phyloP scores from a whole-genome alignment of 2,888 invertebrate species.

The Laspeyria flexula region DNA sequence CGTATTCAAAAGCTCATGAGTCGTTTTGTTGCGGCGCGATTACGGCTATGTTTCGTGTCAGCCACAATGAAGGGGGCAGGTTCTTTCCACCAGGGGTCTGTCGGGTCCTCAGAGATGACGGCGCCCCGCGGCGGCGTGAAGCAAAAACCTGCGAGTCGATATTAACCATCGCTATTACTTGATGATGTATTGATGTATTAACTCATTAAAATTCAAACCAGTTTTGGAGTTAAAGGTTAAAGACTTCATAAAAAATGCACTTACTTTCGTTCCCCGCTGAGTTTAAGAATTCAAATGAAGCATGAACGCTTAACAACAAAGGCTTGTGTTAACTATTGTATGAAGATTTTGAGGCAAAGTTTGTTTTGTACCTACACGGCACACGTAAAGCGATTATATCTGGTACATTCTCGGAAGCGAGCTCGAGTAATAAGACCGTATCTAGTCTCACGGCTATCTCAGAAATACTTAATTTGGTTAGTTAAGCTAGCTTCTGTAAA shows the following conservation, averaged over 20 bases:
- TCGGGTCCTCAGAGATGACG: slow-evolving; percentile 63
- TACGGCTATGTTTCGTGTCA: slow-evolving; percentile 59
- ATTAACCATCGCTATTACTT: slow-evolving; percentile 65
- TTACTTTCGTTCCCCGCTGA: slow-evolving; percentile 70
- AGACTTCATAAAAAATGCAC: slow-evolving; percentile 74
- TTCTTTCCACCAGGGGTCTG: slow-evolving; percentile 65
- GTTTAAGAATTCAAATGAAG: slow-evolving; percentile 69
- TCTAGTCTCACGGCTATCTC: slow-evolving; percentile 34
- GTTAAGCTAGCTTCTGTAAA: slow-evolving; percentile 26
- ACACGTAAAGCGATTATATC: slow-evolving; percentile 33
- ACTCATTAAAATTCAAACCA: slow-evolving; percentile 81
- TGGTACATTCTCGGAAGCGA: slow-evolving; percentile 26
- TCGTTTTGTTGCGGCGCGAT: slow-evolving; percentile 55
- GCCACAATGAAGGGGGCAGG: slow-evolving; percentile 64
- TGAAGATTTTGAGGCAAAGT: slow-evolving; percentile 46
- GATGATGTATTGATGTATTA: slow-evolving; percentile 81
- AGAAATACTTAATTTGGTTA: slow-evolving; percentile 32
- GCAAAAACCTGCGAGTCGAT: slow-evolving; percentile 72
- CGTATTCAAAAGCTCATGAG: slow-evolving; percentile 54
- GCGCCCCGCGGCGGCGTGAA: slow-evolving; percentile 72
- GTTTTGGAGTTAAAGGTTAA: slow-evolving; percentile 78
- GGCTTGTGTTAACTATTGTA: slow-evolving; percentile 52
- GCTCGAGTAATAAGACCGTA: slow-evolving; percentile 28
- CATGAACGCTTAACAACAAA: slow-evolving; percentile 59
- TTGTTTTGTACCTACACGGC: slow-evolving; percentile 39